Conservation (phyloP, 2,113 vertebrate species). For the Rutilus rutilus region DNA sequence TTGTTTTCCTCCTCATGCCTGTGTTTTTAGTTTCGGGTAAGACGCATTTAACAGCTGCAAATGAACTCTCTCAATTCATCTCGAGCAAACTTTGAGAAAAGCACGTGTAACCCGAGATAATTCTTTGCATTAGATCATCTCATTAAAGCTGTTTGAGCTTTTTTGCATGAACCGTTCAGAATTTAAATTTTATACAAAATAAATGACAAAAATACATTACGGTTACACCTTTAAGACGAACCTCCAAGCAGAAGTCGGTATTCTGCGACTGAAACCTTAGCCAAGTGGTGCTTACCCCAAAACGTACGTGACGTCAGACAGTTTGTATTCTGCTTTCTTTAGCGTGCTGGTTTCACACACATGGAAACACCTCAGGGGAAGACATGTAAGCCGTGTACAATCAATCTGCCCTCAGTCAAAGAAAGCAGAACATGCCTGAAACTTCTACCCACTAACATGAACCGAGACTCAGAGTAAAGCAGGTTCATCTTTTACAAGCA, state of each 20-base stretch:
- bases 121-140: not conserved
- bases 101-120: not conserved
- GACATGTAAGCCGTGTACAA: slow-evolving; percentile 2
- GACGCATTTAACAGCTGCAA: not conserved
- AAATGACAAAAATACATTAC: not conserved
- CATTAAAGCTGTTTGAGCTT: slow-evolving; percentile 7
- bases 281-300: not conserved
- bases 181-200: slow-evolving; percentile 28
- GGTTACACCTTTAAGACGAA: not conserved
- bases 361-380: slow-evolving; percentile 8
- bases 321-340: slow-evolving; percentile 15
- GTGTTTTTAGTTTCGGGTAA: not conserved
- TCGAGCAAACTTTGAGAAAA: not conserved
- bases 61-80: not conserved
- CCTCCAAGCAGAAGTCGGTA: not conserved
- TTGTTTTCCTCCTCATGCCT: not conserved
- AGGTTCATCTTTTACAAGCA: not conserved
- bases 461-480: not conserved
- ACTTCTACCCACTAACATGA: not conserved
- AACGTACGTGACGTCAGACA: not conserved
- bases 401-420: not conserved
- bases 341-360: not conserved
- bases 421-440: not conserved
- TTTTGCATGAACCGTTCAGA: slow-evolving; percentile 13
- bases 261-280: not conserved